Conservation (phyloP, 2,888 invertebrate genomes). For the Drosophila demipolita region DNA sequence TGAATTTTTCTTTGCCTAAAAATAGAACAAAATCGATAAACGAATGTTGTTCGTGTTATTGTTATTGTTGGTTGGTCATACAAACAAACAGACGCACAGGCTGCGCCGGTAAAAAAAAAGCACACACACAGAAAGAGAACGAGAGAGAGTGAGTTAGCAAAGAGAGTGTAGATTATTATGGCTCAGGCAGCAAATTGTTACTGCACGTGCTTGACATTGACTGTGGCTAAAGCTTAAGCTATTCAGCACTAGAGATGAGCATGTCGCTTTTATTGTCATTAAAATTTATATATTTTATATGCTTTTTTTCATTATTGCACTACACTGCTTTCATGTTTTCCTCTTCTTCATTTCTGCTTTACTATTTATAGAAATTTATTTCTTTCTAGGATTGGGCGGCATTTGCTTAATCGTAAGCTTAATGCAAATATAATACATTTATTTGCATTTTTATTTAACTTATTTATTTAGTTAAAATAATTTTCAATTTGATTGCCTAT, state of each 20-base stretch:
- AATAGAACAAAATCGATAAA: conserved; percentile 84
- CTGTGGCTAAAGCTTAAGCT: conserved; percentile 45
- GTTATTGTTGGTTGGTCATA: conserved; percentile 35
- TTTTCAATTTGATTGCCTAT: background rate
- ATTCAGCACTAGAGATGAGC: conserved; percentile 13
- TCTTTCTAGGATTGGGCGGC: background rate
- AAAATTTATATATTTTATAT: background rate
- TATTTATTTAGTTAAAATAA: background rate
- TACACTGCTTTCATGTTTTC: background rate
- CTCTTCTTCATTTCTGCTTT: background rate
- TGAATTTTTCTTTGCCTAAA: conserved; percentile 77
- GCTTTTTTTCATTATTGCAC: background rate
- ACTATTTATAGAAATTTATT: background rate
- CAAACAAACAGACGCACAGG: conserved; percentile 62
- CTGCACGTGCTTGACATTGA: conserved; percentile 71
- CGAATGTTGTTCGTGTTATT: conserved; percentile 71
- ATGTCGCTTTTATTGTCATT: background rate
- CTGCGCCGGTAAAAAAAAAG: conserved; percentile 38
- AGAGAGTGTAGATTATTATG: conserved; percentile 17
- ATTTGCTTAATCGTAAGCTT: background rate
- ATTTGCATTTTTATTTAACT: background rate
- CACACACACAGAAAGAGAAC: background rate
- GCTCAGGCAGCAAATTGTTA: conserved; percentile 43
- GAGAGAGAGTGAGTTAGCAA: conserved; percentile 12
- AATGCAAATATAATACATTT: background rate